Base-by-base conservation (phyloP, 35 echinoderm and acorn worm species). In the Apostichopus parvimensis region DNA sequence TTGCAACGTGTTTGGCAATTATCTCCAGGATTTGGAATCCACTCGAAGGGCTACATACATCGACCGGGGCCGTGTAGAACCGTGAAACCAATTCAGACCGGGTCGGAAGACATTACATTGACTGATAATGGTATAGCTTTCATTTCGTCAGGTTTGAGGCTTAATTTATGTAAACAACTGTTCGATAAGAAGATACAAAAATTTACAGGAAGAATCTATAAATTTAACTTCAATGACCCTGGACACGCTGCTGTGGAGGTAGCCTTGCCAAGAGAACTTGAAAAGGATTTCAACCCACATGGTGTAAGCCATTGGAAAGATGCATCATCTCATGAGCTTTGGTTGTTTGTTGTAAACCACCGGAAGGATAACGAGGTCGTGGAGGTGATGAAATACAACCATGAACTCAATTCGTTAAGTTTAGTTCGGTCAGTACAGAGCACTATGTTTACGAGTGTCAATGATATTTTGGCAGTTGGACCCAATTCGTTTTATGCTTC, bases 21-120 rank as follows among this genome's bases (percentile, higher is more conserved):
- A n/a, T 84, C 81, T 9, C 12, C 58, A 9, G 24, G 17, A 59
- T n/a, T n/a, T 6, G 81, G 55, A 14, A 45, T 91, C 4, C 14
- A 57, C 55, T 56, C 12, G 5, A 21, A 20, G 34, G 71, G 72
- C 6, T 57, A 77, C 28, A 78, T 23, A 10, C 20, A 91, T 34
- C 77, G 73, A n/a, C 73, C 89, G 9, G 89, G 89, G 18, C 72
- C 11, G 18, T 91, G 89, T 15, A 77, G 73, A 17, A 91, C 9
- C 20, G 73, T 91, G 1, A 10, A 17, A 55, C 89, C 77, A 11
- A 68, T 86, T 14, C 64, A 76, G 22, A 57, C 56, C 0, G 92
- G 92, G 5, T 71, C 92, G 1, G 92, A 93, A 59, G 92, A 93
- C 54, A 86, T 93, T 52, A 66, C 83, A 5, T 22, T 93, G 2